These are phyloP conservation scores for Dromiciops gliroides DNA, from an alignment of 2,113 vertebrate species.

Conservation along the genomic window DNA sequence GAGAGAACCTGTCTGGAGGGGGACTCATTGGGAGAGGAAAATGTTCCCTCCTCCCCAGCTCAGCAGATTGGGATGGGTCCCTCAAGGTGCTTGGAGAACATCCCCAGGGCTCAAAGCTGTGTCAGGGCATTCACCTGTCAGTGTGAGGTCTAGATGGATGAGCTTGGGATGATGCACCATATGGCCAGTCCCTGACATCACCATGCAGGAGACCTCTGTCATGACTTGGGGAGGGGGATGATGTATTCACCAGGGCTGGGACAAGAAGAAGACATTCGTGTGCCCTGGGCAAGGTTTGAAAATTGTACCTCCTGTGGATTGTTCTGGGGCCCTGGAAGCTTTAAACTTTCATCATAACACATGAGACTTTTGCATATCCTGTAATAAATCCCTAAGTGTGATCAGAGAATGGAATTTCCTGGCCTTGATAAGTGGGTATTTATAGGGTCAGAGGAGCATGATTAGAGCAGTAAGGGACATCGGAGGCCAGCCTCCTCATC, in stretches of 20 bases:
- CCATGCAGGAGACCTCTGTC: neutral
- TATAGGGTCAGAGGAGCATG: neutral
- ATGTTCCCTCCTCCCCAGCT: neutral
- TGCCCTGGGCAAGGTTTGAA: neutral
- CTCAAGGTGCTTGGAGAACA: neutral
- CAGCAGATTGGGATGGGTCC: neutral
- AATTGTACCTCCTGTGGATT: neutral
- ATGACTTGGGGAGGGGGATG: neutral
- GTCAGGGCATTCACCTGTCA: neutral
- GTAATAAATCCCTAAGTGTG: neutral
- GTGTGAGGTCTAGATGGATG: neutral
- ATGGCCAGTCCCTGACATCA: neutral
- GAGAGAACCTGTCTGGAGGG: neutral
- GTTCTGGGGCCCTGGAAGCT: neutral
- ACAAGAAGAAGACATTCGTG: neutral
- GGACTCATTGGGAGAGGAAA: neutral
- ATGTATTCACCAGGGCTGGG: neutral
- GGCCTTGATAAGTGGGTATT: neutral
- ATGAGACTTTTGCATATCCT: neutral
- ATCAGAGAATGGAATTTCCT: neutral
- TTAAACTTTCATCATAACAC: neutral
- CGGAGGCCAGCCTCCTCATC: fast-evolving
- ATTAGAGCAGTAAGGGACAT: neutral
- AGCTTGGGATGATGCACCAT: neutral
- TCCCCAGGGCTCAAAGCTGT: neutral